Conservation (phyloP, 2,888 invertebrate species). For the Dioctria linearis region DNA sequence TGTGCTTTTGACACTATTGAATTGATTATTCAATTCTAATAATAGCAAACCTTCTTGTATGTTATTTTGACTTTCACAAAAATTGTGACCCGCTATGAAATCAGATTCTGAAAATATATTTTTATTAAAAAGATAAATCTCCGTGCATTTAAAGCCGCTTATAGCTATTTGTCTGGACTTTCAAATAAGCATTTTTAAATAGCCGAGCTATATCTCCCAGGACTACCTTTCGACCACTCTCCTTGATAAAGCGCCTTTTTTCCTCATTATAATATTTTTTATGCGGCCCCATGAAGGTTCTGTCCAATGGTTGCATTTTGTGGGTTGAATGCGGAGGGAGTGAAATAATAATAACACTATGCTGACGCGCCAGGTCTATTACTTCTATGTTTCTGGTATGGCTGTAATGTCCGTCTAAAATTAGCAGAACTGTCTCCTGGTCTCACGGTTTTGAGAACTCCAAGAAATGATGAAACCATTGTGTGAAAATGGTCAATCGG, state of each 20-base stretch:
- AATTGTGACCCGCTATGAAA: constrained; percentile 50
- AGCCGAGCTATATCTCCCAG: no score
- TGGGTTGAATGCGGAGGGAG: no score
- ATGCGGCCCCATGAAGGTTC: constrained; percentile 57
- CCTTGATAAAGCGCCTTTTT: constrained; percentile 54
- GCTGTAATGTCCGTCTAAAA: no score
- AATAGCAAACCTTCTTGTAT: no score
- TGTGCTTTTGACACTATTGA: no score
- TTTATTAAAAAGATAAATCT: constrained; percentile 46
- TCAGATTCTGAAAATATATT: constrained; percentile 56
- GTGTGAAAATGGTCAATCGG: constrained; percentile 6
- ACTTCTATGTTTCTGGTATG: no score
- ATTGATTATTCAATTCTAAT: no score
- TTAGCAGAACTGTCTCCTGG: no score
- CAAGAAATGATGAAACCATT: constrained; percentile 29
- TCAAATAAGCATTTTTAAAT: no score
- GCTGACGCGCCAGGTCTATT: no score
- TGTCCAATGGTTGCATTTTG: constrained; percentile 55
- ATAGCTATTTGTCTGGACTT: constrained; percentile 56
- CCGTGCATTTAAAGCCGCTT: constrained; percentile 57
- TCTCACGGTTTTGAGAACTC: no score
- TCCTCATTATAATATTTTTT: constrained; percentile 58
- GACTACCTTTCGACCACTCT: constrained; percentile 54
- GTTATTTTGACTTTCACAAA: not conserved
- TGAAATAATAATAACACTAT: no score